phyloP scores from a whole-genome alignment of 2,888 invertebrate genomes.

The Cephus sareptanus region DNA sequence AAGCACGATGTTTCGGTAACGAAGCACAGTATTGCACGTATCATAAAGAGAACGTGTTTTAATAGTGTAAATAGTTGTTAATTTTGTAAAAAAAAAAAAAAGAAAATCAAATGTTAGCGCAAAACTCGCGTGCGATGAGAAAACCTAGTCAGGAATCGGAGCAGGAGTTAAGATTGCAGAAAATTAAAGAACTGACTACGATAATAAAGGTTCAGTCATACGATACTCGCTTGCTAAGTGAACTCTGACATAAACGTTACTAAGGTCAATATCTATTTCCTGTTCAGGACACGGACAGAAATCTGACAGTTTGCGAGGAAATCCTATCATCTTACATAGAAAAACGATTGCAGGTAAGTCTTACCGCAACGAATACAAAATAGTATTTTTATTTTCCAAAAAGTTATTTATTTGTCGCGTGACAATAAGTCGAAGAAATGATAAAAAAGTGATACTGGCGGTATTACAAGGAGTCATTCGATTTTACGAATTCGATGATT shows the following conservation, averaged over 20 bases:
- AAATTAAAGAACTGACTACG: slow-evolving; percentile 3
- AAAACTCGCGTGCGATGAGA: neutral
- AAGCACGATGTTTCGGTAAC: neutral
- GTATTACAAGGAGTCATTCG: too few species aligned
- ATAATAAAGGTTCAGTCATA: neutral
- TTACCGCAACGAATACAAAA: too few species aligned
- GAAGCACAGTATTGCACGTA: neutral
- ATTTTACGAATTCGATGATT: too few species aligned
- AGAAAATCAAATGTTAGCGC: neutral
- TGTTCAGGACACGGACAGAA: slow-evolving; percentile 49
- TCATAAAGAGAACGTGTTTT: neutral
- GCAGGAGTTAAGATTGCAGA: neutral
- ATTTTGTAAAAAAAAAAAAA: neutral
- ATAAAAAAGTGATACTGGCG: too few species aligned
- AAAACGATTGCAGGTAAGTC: slow-evolving; percentile 47
- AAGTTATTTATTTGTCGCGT: too few species aligned
- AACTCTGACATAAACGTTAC: neutral
- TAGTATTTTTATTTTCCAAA: too few species aligned
- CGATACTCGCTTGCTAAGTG: too few species aligned
- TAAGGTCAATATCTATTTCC: neutral
- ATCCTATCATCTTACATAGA: slow-evolving; percentile 46
- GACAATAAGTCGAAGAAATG: too few species aligned
- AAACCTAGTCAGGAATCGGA: neutral
- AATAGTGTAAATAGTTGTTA: neutral
- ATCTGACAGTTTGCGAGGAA: slow-evolving; percentile 53